Percentiles rank a stretch among this genome's conserved stretches.
These are phyloP conservation scores for Pogoniulus pusillus DNA, from an alignment of 2,797 vertebrate species.

Conservation along the genomic window DNA sequence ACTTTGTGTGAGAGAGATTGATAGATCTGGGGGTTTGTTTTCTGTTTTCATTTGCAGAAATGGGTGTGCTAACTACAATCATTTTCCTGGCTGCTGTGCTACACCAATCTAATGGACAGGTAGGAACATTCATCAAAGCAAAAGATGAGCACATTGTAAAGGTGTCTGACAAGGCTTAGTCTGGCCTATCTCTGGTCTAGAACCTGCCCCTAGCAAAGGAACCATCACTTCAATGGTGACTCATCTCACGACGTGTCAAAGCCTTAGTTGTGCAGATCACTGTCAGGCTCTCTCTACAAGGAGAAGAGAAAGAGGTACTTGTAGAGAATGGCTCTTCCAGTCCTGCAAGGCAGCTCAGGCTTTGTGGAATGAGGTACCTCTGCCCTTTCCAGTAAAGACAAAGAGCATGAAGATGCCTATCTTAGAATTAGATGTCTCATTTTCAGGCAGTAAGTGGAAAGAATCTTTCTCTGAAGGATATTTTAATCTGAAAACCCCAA, in stretches of 20 bases:
- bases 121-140: not conserved
- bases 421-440: not conserved
- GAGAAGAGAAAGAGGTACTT: not conserved
- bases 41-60: not conserved
- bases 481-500: not conserved
- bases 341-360: not conserved
- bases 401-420: not conserved
- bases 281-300: not conserved
- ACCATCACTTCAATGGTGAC: too few species aligned
- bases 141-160: not conserved
- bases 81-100: conserved; percentile 25
- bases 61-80: not conserved
- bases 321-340: not conserved
- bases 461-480: not conserved
- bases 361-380: not conserved
- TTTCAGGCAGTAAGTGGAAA: not conserved
- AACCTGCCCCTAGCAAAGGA: too few species aligned
- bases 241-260: too few species aligned
- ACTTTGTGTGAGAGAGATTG: not conserved
- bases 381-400: not conserved
- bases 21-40: not conserved
- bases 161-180: not conserved
- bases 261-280: too few species aligned
- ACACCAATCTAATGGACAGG: conserved; percentile 11
- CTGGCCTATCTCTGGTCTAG: not conserved